phyloP scores from a whole-genome alignment of 1,140 invertebrate genomes.

The Tetranychus cinnabarinus region DNA sequence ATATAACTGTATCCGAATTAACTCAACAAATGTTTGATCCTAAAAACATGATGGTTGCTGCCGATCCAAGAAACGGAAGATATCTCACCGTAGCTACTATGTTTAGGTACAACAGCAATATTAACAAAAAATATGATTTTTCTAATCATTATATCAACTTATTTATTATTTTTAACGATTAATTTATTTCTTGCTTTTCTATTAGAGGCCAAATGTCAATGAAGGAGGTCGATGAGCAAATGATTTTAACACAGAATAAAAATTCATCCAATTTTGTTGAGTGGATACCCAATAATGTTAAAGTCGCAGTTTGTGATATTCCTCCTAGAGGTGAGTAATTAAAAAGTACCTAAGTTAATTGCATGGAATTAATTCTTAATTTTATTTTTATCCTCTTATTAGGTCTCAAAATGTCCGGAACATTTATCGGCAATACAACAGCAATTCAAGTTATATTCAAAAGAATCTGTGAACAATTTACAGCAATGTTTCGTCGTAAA shows the following conservation, averaged over 20 bases:
- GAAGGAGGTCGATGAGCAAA: conserved; percentile 33
- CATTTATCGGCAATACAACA: conserved; percentile 70
- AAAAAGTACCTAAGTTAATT: background rate
- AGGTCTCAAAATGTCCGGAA: conserved; percentile 69
- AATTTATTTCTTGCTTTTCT: conserved; percentile 26
- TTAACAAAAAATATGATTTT: too few species aligned
- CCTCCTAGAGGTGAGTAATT: conserved; percentile 33
- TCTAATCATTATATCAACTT: too few species aligned
- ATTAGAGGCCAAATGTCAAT: conserved; percentile 29
- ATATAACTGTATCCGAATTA: conserved; percentile 59
- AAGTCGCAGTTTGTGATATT: conserved; percentile 22
- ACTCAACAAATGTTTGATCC: conserved; percentile 36
- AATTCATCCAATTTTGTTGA: conserved; percentile 39
- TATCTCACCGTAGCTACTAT: conserved; percentile 40
- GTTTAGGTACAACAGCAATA: conserved; percentile 22
- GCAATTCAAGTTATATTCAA: conserved; percentile 60
- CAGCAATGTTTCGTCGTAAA: conserved; percentile 20
- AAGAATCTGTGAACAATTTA: conserved; percentile 44
- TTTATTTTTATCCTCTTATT: background rate
- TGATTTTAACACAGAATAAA: conserved; percentile 35
- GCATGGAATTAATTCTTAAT: background rate
- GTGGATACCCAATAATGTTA: conserved; percentile 39
- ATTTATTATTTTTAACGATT: too few species aligned
- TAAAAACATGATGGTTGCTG: conserved; percentile 49
- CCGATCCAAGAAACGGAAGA: conserved; percentile 38